Percentiles rank a stretch among this genome's conserved stretches.
phyloP scores from a whole-genome alignment of 2,888 invertebrate species.

The Lycia hirtaria region DNA sequence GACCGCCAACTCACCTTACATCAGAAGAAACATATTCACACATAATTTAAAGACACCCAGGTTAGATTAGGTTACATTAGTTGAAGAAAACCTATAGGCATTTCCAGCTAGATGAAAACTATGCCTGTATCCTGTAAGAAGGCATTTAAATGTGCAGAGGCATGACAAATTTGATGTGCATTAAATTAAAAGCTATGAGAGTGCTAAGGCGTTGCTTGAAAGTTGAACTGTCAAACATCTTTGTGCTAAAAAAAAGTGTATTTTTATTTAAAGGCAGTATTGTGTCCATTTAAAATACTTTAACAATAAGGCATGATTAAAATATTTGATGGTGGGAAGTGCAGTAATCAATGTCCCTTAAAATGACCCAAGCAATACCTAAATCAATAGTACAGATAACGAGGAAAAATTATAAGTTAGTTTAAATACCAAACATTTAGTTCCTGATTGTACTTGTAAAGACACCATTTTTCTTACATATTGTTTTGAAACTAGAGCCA shows the following conservation, averaged over 20 bases:
- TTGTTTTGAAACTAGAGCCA: too few relatives aligned
- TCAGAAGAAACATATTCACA: too few relatives aligned
- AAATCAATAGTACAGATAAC: too few relatives aligned
- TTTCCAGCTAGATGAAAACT: background rate
- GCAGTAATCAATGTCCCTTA: conserved; percentile 3
- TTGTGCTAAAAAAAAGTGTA: conserved; percentile 20
- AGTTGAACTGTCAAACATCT: background rate
- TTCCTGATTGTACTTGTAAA: too few relatives aligned
- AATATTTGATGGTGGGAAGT: background rate
- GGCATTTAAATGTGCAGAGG: conserved; percentile 21
- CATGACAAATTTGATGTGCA: conserved; percentile 24
- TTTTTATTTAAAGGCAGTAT: conserved; percentile 14
- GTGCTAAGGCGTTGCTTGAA: conserved; percentile 26
- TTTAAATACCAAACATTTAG: too few relatives aligned
- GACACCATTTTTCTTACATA: too few relatives aligned
- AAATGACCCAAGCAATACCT: background rate
- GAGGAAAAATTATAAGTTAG: too few relatives aligned
- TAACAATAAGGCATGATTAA: background rate
- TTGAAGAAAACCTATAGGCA: too few relatives aligned
- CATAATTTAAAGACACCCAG: too few relatives aligned
- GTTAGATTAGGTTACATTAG: too few relatives aligned
- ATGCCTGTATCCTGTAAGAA: background rate
- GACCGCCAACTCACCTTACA: too few relatives aligned
- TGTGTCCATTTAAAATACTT: conserved; percentile 13
- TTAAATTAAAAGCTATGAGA: conserved; percentile 23